Percentiles rank a stretch among this genome's conserved stretches.
These are phyloP conservation scores for Drosophila conformis DNA, from an alignment of 2,888 invertebrate genomes.

Conservation along the genomic window DNA sequence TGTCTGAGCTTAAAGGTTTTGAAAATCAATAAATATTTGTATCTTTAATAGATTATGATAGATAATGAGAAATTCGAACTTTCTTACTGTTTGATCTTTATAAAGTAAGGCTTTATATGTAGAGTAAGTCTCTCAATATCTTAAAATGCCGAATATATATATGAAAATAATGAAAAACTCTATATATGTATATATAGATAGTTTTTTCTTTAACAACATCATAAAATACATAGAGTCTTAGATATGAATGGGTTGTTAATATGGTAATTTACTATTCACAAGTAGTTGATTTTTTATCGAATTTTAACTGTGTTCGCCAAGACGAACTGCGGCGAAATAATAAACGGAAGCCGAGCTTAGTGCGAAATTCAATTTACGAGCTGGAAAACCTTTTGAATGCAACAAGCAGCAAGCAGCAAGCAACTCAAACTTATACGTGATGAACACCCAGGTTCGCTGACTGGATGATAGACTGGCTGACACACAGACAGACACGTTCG, in stretches of 20 bases:
- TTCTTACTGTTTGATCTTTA: background rate
- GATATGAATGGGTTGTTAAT: background rate
- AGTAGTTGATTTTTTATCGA: constrained; percentile 27
- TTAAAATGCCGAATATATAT: background rate
- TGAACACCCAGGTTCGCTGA: constrained; percentile 31
- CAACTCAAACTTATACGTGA: constrained; percentile 45
- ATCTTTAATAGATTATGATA: background rate
- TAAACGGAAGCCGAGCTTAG: constrained; percentile 75
- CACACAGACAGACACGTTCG: constrained; percentile 26
- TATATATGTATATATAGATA: background rate
- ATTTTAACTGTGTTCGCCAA: constrained; percentile 49
- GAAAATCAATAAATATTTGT: background rate
- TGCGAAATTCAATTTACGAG: constrained; percentile 73
- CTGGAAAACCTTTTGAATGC: constrained; percentile 35
- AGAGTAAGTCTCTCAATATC: background rate
- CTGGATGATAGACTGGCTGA: constrained; percentile 29
- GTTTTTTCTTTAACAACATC: background rate
- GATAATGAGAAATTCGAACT: background rate
- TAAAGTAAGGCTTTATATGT: background rate
- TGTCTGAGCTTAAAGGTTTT: background rate
- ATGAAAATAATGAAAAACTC: background rate
- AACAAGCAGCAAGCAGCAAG: constrained; percentile 25
- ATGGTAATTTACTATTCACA: background rate
- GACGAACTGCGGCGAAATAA: constrained; percentile 35
- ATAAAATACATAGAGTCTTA: background rate